Conservation (phyloP, 2,797 vertebrate species). For the Artibeus jamaicensis region DNA sequence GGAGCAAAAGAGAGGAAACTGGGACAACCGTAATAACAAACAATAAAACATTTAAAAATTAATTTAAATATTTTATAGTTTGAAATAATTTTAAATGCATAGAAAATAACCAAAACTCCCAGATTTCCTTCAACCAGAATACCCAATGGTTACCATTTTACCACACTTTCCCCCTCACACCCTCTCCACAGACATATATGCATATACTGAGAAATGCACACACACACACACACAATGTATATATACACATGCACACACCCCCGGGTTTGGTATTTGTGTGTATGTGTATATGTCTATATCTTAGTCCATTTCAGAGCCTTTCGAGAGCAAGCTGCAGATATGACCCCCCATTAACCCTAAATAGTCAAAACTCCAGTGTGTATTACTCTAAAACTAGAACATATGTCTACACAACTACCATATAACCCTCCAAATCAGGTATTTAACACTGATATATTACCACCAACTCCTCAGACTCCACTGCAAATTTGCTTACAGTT, state of each 20-base stretch:
- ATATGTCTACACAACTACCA: neutral
- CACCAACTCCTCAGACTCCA: neutral
- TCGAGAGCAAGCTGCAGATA: neutral
- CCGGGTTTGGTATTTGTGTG: neutral
- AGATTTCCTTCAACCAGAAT: neutral
- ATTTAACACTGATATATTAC: neutral
- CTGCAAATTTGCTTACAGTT: neutral
- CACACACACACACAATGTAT: neutral
- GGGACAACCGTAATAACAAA: neutral
- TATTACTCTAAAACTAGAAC: neutral
- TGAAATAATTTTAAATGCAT: neutral
- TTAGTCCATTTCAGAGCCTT: neutral
- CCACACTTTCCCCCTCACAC: neutral
- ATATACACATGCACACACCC: neutral
- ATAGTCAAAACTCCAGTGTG: neutral
- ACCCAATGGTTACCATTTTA: neutral
- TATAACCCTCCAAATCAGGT: neutral
- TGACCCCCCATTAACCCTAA: neutral
- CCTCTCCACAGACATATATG: neutral
- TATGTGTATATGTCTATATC: neutral
- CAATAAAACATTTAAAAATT: neutral
- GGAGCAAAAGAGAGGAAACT: neutral
- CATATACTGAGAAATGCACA: neutral
- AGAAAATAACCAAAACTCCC: neutral
- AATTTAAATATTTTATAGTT: neutral